Conservation (phyloP, 2,113 vertebrate genomes). For the Ciconia stormi region DNA sequence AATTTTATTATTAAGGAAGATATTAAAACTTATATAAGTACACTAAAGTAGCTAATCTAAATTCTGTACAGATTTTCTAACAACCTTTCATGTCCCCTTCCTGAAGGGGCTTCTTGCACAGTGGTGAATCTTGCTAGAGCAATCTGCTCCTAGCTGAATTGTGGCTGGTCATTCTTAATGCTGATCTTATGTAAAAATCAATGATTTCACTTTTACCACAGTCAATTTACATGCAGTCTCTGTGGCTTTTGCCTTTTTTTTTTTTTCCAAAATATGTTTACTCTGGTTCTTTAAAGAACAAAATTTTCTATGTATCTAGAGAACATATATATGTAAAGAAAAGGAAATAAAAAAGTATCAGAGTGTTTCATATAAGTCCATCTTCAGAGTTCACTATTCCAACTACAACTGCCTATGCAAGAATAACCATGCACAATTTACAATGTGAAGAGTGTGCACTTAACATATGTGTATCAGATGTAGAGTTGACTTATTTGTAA, state of each 20-base stretch:
- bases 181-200: background rate
- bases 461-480: background rate
- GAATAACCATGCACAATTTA: background rate
- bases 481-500: background rate
- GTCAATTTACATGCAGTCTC: background rate
- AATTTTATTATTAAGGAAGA: slow-evolving; percentile 70
- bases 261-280: background rate
- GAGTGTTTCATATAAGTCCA: background rate
- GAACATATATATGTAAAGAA: background rate
- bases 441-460: background rate
- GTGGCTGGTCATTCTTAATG: too few relatives aligned
- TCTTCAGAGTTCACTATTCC: background rate
- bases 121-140: background rate
- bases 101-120: background rate
- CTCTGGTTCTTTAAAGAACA: background rate
- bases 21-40: slow-evolving; percentile 68
- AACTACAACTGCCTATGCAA: background rate
- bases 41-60: slow-evolving; percentile 68
- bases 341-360: background rate
- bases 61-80: slow-evolving; percentile 52
- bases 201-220: background rate
- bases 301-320: background rate
- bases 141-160: background rate
- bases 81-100: slow-evolving; percentile 44
- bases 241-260: background rate